Evolutionary conservation across 1,140 invertebrate species (phyloP).

Genomic region (Saccostrea glomerata): DNA sequence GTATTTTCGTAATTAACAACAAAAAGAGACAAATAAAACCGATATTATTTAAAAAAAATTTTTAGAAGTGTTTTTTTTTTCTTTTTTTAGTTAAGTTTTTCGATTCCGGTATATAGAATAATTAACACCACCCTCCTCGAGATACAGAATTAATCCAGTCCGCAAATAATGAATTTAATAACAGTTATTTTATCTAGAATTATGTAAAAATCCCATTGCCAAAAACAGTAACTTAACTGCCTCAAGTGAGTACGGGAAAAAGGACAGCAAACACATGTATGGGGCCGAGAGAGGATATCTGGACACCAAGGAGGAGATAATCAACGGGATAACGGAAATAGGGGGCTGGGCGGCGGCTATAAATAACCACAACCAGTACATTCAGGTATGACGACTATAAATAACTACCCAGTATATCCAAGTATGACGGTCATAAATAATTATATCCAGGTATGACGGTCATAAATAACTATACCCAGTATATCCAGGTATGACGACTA

Average conservation of each 20-base stretch:
- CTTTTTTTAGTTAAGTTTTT: background rate
- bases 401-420: too few relatives aligned
- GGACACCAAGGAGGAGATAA: constrained; percentile 37
- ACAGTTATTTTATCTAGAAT: background rate
- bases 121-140: too few relatives aligned
- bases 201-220: constrained; percentile 22
- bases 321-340: constrained; percentile 27
- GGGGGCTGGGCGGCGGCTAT: constrained; percentile 49
- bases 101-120: too few relatives aligned
- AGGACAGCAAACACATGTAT: constrained; percentile 24
- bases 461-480: too few relatives aligned
- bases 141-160: too few relatives aligned
- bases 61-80: background rate
- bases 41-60: background rate
- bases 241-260: constrained; percentile 8
- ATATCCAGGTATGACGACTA: too few relatives aligned
- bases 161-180: too few relatives aligned
- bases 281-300: constrained; percentile 41
- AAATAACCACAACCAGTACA: constrained; percentile 39
- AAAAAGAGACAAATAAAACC: too few relatives aligned
- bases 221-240: constrained; percentile 17
- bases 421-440: too few relatives aligned
- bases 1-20: too few relatives aligned
- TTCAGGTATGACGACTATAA: constrained; percentile 41
- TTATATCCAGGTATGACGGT: too few relatives aligned